Percentiles rank a stretch among this genome's conserved stretches.
These are phyloP conservation scores for Bombycilla garrulus DNA, from an alignment of 2,113 vertebrate genomes.

Conservation along the genomic window DNA sequence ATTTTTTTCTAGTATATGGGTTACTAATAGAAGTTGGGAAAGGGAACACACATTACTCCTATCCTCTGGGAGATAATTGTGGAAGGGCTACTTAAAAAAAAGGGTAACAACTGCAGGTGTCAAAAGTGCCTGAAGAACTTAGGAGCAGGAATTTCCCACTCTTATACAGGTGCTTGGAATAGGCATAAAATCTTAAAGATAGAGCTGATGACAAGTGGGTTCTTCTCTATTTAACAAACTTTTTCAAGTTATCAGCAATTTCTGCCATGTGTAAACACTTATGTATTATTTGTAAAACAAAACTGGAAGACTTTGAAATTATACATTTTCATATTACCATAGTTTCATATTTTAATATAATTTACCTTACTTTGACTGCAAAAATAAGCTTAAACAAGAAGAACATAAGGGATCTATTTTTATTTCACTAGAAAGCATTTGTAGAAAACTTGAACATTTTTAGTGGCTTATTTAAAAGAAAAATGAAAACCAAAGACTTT, in stretches of 20 bases:
- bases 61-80: neutral
- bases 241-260: neutral
- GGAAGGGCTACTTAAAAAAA: neutral
- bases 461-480: neutral
- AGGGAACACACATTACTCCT: neutral
- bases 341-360: neutral
- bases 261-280: neutral
- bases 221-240: neutral
- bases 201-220: neutral
- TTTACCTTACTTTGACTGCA: neutral
- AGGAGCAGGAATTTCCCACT: neutral
- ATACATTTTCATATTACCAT: neutral
- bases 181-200: neutral
- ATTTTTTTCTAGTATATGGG: neutral
- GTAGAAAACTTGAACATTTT: neutral
- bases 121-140: neutral
- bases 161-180: neutral
- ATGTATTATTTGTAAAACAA: neutral
- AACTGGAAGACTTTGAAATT: neutral
- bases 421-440: neutral
- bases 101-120: neutral
- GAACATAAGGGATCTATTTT: neutral
- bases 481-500: neutral
- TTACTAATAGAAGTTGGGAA: neutral
- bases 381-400: neutral